These are phyloP conservation scores for Calliopsis andreniformis DNA, from an alignment of 1,140 invertebrate genomes.

Conservation along the genomic window DNA sequence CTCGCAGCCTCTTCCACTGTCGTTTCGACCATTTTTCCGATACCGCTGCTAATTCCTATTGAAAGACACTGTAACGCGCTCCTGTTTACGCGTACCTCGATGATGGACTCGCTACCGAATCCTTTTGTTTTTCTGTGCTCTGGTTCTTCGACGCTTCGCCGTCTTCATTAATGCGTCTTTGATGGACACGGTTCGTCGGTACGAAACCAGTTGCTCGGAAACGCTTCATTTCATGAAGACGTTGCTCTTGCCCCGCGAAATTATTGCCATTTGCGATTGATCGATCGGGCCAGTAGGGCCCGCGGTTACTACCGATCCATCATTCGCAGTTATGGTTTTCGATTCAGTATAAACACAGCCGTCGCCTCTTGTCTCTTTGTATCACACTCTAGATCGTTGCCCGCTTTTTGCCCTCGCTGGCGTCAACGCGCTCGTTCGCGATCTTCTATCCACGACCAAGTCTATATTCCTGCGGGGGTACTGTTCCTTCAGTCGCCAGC, in stretches of 20 bases:
- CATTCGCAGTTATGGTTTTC: conserved; percentile 25
- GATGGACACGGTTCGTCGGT: conserved; percentile 24
- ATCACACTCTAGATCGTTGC: background rate
- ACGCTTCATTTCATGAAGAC: conserved; percentile 40
- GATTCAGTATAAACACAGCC: conserved; percentile 12
- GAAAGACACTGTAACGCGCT: no score
- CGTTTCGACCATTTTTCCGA: no score
- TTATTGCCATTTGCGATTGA: conserved; percentile 31
- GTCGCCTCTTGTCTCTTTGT: background rate
- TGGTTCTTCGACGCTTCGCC: conserved; percentile 12
- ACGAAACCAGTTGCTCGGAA: conserved; percentile 23
- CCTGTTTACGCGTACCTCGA: no score
- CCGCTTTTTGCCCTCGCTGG: background rate
- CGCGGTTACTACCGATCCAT: conserved; percentile 10
- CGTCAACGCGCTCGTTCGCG: background rate
- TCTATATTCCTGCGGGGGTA: background rate
- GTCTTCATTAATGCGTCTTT: conserved; percentile 33
- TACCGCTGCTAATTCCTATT: no score
- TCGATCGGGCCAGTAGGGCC: conserved; percentile 15
- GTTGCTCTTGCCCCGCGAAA: conserved; percentile 27
- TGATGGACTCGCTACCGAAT: no score
- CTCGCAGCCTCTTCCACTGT: no score
- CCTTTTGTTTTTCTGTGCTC: background rate
- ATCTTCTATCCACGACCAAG: background rate
- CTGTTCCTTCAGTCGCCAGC: background rate